phyloP scores from a whole-genome alignment of 2,797 vertebrate genomes.

The Tadarida brasiliensis region DNA sequence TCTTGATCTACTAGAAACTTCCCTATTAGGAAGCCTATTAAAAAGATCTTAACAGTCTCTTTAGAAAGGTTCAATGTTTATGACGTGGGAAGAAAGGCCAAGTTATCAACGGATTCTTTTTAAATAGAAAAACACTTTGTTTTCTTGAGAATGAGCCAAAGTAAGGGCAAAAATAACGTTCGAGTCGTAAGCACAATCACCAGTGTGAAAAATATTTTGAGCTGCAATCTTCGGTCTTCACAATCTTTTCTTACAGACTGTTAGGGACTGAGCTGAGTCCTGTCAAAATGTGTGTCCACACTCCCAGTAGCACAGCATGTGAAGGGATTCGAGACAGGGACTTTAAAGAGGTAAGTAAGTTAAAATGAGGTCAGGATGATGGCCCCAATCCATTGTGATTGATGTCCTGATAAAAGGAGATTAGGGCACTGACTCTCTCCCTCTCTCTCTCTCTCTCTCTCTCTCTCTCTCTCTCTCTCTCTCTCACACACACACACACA shows the following conservation, averaged over 20 bases:
- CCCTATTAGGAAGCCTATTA: neutral
- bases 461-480: too few species aligned
- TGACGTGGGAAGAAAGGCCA: neutral
- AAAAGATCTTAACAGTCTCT: neutral
- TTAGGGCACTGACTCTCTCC: neutral
- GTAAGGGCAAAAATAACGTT: neutral
- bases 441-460: too few species aligned
- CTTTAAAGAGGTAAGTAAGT: neutral
- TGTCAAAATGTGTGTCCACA: neutral
- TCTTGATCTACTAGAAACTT: neutral
- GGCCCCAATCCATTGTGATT: neutral
- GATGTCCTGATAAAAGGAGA: neutral
- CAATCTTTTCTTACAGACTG: fast-evolving
- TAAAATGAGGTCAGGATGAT: neutral
- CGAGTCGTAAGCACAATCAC: neutral
- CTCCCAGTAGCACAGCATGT: neutral
- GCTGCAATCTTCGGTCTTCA: neutral
- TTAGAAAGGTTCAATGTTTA: neutral
- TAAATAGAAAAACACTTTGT: neutral
- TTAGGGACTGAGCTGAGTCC: neutral
- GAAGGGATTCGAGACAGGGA: neutral
- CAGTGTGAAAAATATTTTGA: neutral
- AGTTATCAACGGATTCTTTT: neutral
- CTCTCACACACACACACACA: neutral
- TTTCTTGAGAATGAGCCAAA: neutral